These are phyloP conservation scores for Octonoba sinensis DNA, from an alignment of 2,888 invertebrate genomes.

Conservation along the genomic window DNA sequence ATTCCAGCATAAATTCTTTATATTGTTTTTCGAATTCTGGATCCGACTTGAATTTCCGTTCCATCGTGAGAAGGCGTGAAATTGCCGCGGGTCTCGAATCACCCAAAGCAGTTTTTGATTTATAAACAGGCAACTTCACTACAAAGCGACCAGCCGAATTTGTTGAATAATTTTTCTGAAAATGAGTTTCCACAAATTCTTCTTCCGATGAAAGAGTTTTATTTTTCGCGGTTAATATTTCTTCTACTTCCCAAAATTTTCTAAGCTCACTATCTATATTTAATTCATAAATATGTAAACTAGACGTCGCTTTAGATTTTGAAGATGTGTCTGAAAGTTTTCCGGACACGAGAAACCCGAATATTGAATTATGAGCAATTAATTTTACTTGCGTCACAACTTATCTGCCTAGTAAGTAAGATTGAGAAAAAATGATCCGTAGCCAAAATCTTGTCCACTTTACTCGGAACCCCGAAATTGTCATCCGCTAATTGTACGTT, in stretches of 20 bases:
- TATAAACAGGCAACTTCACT: neutral
- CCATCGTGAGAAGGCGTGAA: neutral
- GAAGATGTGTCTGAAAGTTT: neutral
- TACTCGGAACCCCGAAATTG: neutral
- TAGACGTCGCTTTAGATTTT: neutral
- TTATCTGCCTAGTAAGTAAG: neutral
- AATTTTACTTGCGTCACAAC: neutral
- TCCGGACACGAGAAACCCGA: neutral
- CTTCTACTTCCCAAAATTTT: neutral
- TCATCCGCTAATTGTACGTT: too few relatives aligned
- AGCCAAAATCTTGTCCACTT: neutral
- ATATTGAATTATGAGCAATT: conserved; percentile 3
- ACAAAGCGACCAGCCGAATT: neutral
- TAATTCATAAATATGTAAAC: neutral
- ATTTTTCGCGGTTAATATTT: neutral
- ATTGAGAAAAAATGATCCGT: neutral
- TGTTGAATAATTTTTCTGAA: neutral
- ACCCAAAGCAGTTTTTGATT: neutral
- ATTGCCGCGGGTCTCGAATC: neutral
- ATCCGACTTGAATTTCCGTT: neutral
- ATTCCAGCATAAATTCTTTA: neutral
- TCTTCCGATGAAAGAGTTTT: neutral
- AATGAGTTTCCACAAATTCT: neutral
- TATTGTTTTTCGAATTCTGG: neutral
- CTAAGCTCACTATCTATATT: neutral